Base-by-base conservation (phyloP, 1,140 invertebrate genomes). In the Rhizoglyphus robini region DNA sequence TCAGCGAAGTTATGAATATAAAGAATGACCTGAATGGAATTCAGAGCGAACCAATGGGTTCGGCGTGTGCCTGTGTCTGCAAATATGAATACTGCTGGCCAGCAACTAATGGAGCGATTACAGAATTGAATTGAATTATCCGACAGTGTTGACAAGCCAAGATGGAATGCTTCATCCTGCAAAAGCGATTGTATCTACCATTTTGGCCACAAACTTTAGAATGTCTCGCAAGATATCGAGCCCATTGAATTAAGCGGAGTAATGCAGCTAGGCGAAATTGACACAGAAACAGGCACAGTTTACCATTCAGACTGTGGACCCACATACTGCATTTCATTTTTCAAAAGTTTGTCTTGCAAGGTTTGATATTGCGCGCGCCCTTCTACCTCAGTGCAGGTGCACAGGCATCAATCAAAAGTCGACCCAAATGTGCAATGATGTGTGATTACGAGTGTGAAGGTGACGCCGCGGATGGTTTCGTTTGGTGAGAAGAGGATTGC, bases 121-220 rank as follows among this genome's bases (percentile, higher is more conserved):
- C 51, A 54, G 23, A 54, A 54, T 54, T 54, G n/a, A n/a, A n/a
- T n/a, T n/a, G 51, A 54, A 54, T 54, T 54, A 54, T 54, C 51
- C 51, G 51, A 54, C 23, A 54, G 51, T 23, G 51, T 11, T 54
- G 51, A 54, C 51, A 54, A 54, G 51, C 51, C 51, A 54, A 54
- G 51, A 54, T 54, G 51, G 51, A 54, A 23, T 54, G 51, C 20
- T 54, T 54, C 23, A 54, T 54, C 20, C 51, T 41, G 20, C 51
- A 54, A 54, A 54, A 54, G 51, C 23, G 51, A 54, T 54, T 54
- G 23, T 54, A 54, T 54, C 51, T 11, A 23, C 51, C 23, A 23
- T 8, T 11, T 54, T 32, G 51, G 20, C 8, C 23, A 23, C 23
- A n/a, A n/a, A n/a, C n/a, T n/a, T n/a, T n/a, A n/a, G n/a, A n/a